Evolutionary conservation across 2,797 vertebrate genomes (phyloP).

Genomic region (Eulemur mongoz): DNA sequence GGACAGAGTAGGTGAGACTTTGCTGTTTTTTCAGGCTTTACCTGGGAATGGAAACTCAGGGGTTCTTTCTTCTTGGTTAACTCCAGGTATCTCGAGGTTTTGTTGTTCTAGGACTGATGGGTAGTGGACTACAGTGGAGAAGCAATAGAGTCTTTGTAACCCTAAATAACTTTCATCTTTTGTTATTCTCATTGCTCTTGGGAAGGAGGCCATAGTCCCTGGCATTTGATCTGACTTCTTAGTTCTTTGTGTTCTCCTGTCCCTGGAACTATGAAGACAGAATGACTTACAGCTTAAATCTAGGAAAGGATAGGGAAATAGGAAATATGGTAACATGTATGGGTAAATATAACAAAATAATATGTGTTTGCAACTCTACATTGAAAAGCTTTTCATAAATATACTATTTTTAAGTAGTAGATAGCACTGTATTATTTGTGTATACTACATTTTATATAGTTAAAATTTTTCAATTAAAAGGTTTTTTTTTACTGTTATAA

Average conservation of each 20-base stretch:
- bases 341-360: neutral
- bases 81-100: neutral
- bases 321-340: neutral
- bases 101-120: neutral
- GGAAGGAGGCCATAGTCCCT: neutral
- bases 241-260: neutral
- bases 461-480: constrained; percentile 2
- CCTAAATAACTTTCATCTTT: neutral
- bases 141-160: neutral
- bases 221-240: neutral
- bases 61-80: neutral
- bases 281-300: neutral
- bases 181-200: neutral
- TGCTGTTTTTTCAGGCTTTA: neutral
- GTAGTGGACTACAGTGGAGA: neutral
- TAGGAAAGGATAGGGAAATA: neutral
- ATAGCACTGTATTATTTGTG: neutral
- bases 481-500: neutral
- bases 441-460: neutral
- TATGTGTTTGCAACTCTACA: neutral
- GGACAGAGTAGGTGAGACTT: neutral
- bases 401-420: neutral
- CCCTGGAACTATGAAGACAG: neutral
- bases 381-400: neutral
- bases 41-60: neutral